Evolutionary conservation across 2,797 vertebrate genomes (phyloP).

Genomic region (Spinibarbus caldwelli): DNA sequence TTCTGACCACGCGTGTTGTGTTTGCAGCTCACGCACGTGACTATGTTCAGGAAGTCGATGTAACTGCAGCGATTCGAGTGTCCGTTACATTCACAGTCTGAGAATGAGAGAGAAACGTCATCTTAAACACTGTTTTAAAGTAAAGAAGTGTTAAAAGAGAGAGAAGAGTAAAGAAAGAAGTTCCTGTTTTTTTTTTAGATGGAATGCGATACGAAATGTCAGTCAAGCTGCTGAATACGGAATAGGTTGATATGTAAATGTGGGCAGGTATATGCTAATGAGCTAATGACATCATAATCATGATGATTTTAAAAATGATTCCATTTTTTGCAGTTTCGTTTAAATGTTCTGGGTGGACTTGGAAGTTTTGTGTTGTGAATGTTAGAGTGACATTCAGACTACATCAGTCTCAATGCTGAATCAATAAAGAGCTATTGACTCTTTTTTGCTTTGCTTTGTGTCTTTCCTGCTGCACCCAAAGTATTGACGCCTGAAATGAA

Average conservation of each 20-base stretch:
- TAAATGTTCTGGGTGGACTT: not conserved
- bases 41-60: conserved; percentile 97
- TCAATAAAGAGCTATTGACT: not conserved
- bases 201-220: not conserved
- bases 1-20: conserved; percentile 99
- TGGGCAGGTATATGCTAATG: too few relatives aligned
- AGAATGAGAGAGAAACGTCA: conserved; percentile 7
- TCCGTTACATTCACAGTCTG: conserved; percentile 97
- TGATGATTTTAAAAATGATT: not conserved
- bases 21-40: conserved; percentile 99
- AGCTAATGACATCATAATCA: not conserved
- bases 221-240: too few relatives aligned
- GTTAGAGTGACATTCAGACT: conserved; percentile 5
- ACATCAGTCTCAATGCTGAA: not conserved
- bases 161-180: too few relatives aligned
- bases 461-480: conserved; percentile 15
- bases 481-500: conserved; percentile 28
- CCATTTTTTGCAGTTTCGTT: not conserved
- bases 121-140: not conserved
- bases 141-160: conserved; percentile 22
- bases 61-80: conserved; percentile 99
- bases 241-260: too few relatives aligned
- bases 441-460: not conserved
- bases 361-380: not conserved
- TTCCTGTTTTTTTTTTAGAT: too few relatives aligned